Percentiles rank a stretch among this genome's conserved stretches.
phyloP scores from a whole-genome alignment of 1,140 invertebrate species.

The Ridgeia piscesae region DNA sequence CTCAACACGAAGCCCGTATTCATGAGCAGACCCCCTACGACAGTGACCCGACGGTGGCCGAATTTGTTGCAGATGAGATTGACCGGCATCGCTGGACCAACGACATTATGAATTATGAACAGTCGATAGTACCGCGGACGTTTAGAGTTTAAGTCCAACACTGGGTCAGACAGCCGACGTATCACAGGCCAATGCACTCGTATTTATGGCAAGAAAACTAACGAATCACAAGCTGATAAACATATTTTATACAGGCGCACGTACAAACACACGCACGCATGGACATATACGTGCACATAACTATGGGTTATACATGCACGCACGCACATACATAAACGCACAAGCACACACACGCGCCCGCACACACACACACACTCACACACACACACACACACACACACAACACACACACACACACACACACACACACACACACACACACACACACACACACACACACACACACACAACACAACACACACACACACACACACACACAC shows the following conservation, averaged over 20 bases:
- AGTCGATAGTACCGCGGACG: background rate
- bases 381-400: too few species aligned
- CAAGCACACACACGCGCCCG: too few species aligned
- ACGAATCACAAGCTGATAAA: too few species aligned
- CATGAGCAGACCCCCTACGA: conserved; percentile 20
- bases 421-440: background rate
- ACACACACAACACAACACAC: background rate
- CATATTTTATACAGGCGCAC: too few species aligned
- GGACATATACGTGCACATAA: too few species aligned
- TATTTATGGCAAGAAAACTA: too few species aligned
- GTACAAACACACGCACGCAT: too few species aligned
- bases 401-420: background rate
- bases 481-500: too few species aligned
- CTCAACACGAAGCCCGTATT: conserved; percentile 17
- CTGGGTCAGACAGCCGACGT: background rate
- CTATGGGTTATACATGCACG: too few species aligned
- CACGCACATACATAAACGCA: too few species aligned
- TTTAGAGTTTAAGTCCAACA: background rate
- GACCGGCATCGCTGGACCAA: background rate
- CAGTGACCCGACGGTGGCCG: conserved; percentile 4
- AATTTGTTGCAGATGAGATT: conserved; percentile 13
- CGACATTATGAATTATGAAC: background rate
- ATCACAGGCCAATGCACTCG: background rate
- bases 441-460: background rate
- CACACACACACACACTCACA: too few species aligned